Evolutionary conservation across 2,888 invertebrate genomes (phyloP).

Genomic region (Stenoptilia bipunctidactyla): DNA sequence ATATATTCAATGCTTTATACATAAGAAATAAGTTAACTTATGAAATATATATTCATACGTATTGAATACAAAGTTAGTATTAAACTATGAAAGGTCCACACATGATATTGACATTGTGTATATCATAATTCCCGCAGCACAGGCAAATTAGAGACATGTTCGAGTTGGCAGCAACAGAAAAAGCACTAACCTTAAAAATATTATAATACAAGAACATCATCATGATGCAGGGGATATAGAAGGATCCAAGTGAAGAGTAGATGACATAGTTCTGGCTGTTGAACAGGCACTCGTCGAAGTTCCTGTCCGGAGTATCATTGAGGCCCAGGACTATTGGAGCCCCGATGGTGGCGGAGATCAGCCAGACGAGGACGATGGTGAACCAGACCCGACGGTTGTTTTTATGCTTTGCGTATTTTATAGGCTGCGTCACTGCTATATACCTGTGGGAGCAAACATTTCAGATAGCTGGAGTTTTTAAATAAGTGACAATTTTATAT

Average conservation of each 20-base stretch:
- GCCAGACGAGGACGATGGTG: conserved; percentile 96
- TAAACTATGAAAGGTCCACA: too few relatives aligned
- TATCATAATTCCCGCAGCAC: too few relatives aligned
- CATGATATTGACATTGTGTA: too few relatives aligned
- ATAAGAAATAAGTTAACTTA: too few relatives aligned
- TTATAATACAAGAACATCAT: conserved; percentile 98
- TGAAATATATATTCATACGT: too few relatives aligned
- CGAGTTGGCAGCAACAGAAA: neutral
- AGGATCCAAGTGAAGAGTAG: conserved; percentile 96
- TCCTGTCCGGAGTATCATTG: conserved; percentile 90
- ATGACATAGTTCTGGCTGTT: conserved; percentile 98
- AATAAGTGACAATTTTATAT: neutral
- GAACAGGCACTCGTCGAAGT: conserved; percentile 90
- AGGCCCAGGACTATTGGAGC: conserved; percentile 96
- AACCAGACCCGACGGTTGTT: conserved; percentile 94
- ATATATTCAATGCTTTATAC: too few relatives aligned
- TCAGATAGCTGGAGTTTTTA: neutral
- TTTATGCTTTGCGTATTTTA: conserved; percentile 98
- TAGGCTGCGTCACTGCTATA: conserved; percentile 98
- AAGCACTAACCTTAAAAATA: conserved; percentile 89
- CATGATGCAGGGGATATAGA: conserved; percentile 98
- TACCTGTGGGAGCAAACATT: conserved; percentile 75
- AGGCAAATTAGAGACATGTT: neutral
- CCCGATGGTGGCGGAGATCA: conserved; percentile 91
- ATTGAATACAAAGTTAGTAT: too few relatives aligned